Conservation (phyloP, 2,888 invertebrate genomes). For the Drosophila meridiana region DNA sequence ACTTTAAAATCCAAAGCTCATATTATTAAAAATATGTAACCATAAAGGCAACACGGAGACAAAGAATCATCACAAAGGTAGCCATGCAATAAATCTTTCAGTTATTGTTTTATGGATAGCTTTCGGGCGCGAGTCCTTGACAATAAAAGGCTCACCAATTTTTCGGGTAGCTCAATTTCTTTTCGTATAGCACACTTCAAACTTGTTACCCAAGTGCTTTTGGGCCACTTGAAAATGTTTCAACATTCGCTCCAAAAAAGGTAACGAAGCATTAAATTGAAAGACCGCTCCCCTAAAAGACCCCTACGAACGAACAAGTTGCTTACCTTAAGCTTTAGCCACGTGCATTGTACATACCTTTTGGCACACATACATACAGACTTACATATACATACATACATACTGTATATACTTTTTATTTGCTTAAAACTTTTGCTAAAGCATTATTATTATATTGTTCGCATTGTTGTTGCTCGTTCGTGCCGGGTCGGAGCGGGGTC, state of each 20-base stretch:
- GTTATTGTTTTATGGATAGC: conserved; percentile 67
- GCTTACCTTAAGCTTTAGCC: conserved; percentile 34
- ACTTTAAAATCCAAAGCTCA: conserved; percentile 3
- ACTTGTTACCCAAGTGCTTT: conserved; percentile 55
- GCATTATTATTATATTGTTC: conserved; percentile 62
- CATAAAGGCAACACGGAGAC: conserved; percentile 7
- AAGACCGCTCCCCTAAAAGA: conserved; percentile 18
- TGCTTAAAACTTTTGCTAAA: conserved; percentile 52
- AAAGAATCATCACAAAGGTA: conserved; percentile 31
- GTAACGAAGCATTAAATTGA: conserved; percentile 79
- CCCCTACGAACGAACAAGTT: conserved; percentile 16
- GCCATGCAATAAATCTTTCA: conserved; percentile 64
- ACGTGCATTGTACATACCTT: background rate
- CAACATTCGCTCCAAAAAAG: conserved; percentile 61
- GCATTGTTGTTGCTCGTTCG: conserved; percentile 30
- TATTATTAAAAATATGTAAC: conserved; percentile 42
- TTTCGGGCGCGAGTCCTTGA: conserved; percentile 52
- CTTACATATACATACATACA: background rate
- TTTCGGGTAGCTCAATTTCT: conserved; percentile 36
- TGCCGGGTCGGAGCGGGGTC: background rate
- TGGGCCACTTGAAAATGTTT: conserved; percentile 64
- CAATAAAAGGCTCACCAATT: conserved; percentile 54
- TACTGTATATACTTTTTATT: conserved; percentile 35
- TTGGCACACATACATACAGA: background rate
- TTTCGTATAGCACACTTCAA: conserved; percentile 58